These are phyloP conservation scores for Polydrusus tereticollis DNA, from an alignment of 2,888 invertebrate genomes.

Conservation along the genomic window DNA sequence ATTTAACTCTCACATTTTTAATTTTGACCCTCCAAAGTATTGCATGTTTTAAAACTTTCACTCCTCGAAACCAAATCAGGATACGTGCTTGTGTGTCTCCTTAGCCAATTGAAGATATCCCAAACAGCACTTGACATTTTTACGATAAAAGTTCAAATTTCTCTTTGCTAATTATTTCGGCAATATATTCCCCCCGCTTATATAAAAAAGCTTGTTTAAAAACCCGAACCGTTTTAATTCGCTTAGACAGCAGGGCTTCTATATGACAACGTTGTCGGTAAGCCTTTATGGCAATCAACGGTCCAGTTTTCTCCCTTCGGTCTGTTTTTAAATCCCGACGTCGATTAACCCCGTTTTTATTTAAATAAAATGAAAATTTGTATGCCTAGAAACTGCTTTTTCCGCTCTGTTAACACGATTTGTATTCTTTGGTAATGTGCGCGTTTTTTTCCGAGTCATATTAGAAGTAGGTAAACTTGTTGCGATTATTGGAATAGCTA, in stretches of 20 bases:
- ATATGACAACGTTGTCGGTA: neutral
- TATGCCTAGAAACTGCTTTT: neutral
- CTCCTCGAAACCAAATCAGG: too few species aligned
- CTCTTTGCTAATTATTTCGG: too few species aligned
- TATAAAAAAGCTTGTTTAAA: slow-evolving; percentile 4
- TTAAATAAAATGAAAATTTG: slow-evolving; percentile 8
- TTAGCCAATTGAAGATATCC: too few species aligned
- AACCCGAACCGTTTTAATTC: neutral
- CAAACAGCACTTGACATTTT: too few species aligned
- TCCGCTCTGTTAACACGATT: neutral
- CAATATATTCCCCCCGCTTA: too few species aligned
- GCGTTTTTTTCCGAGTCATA: neutral
- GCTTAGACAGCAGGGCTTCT: neutral
- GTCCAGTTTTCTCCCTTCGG: neutral
- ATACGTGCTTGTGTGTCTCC: too few species aligned
- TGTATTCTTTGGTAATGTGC: neutral
- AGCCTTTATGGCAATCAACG: neutral
- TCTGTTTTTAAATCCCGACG: neutral
- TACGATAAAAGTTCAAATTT: too few species aligned
- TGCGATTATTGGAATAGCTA: too few species aligned
- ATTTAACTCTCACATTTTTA: too few species aligned
- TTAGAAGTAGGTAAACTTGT: neutral
- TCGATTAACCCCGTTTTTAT: slow-evolving; percentile 10
- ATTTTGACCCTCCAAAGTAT: too few species aligned
- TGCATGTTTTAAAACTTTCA: too few species aligned